Evolutionary conservation across 2,113 vertebrate species (phyloP), one percentile per base, ranked within the genome.

Genomic region (Sinosuthora webbiana): DNA sequence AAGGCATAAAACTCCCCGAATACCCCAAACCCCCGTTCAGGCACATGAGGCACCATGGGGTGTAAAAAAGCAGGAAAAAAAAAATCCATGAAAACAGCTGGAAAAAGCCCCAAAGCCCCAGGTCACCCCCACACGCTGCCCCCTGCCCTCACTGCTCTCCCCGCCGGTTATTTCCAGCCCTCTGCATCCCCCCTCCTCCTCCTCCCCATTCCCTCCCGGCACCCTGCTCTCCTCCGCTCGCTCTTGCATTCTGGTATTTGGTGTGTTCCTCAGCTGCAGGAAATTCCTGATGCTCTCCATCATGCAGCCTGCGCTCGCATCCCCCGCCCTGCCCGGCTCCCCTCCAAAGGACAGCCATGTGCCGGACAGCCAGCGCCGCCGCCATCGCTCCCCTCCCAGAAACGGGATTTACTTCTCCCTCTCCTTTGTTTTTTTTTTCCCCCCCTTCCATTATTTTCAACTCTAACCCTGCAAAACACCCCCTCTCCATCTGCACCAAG

Each of bases 211-310:
- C 95, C 80, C 90, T 83, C 57, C 88, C 83, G 75, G 90, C 90
- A 90, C 89, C 69, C 88, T 45, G 87, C 71, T 79, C 96, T 93
- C 87, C 97, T 96, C 95, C 74, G 69, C 97, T 88, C 94, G 83
- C 96, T 84, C 94, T 94, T 53, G 86, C 81, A 42, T 83, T 97
- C 96, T 97, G 97, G 95, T 96, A 96, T 96, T 96, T 95, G 97
- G 96, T 97, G 98, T 97, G 98, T 98, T 98, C 98, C 98, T 98
- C 98, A 98, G 98, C 98, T 98, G 98, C 99, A 99, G 99, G 98
- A 99, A 99, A 99, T 99, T 99, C 99, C 99, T 98, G 98, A 99
- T 98, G 98, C 98, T 98, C 98, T 99, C 98, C 98, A 99, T 99
- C 99, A 99, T 98, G 97, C 97, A 95, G 96, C 94, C 97, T 97